Evolutionary conservation across 2,888 invertebrate species (phyloP).

Genomic region (Petrolisthes manimaculis): DNA sequence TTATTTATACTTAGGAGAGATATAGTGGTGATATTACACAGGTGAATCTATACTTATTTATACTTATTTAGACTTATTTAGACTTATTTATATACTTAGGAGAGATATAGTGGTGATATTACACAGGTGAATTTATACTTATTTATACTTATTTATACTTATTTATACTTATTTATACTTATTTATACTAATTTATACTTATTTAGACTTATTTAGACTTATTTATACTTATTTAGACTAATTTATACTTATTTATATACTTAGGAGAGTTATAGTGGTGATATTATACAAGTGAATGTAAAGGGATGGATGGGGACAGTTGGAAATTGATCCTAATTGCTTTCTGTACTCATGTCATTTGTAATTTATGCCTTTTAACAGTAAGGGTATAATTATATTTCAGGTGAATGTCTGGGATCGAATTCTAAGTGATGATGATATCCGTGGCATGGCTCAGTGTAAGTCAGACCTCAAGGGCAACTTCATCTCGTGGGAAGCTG

Average conservation of each 20-base stretch:
- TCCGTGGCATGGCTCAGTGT: conserved; percentile 52
- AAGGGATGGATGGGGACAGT: too few species aligned
- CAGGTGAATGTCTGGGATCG: conserved; percentile 63
- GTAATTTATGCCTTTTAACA: conserved; percentile 5
- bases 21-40: too few species aligned
- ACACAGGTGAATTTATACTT: conserved; percentile 60
- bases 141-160: conserved; percentile 30
- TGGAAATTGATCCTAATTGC: too few species aligned
- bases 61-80: too few species aligned
- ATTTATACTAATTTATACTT: too few species aligned
- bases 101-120: conserved; percentile 62
- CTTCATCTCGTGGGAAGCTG: conserved; percentile 61
- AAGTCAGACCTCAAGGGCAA: conserved; percentile 50
- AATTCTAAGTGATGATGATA: conserved; percentile 47
- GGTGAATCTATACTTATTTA: too few species aligned
- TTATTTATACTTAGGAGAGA: too few species aligned
- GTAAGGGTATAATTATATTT: background rate
- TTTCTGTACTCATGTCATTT: too few species aligned
- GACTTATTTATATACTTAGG: conserved; percentile 50
- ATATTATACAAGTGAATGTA: conserved; percentile 59
- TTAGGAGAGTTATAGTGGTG: conserved; percentile 60
- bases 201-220: too few species aligned
- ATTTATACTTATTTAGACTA: too few species aligned
- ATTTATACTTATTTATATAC: conserved; percentile 60
- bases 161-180: too few species aligned